phyloP scores from a whole-genome alignment of 2,888 invertebrate species.

The Scaptomyza parva region DNA sequence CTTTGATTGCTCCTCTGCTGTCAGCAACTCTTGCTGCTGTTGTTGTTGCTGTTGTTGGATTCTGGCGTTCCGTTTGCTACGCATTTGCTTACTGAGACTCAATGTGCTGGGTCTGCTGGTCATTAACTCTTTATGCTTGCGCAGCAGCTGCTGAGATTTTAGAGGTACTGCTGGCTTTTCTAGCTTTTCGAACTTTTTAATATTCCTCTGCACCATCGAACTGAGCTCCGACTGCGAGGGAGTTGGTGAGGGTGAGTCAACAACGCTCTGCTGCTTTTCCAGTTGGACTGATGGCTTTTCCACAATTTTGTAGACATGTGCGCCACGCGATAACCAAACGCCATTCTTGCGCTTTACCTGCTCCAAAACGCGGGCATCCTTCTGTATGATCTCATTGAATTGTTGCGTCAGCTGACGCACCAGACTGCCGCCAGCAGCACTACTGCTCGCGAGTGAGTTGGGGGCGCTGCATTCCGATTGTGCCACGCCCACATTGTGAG shows the following conservation, averaged over 20 bases:
- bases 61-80: slow-evolving; percentile 18
- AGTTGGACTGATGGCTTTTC: slow-evolving; percentile 62
- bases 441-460: slow-evolving; percentile 3
- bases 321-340: slow-evolving; percentile 84
- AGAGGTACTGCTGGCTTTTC: slow-evolving; percentile 82
- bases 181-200: slow-evolving; percentile 79
- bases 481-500: slow-evolving; percentile 27
- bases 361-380: slow-evolving; percentile 84
- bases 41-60: slow-evolving; percentile 24
- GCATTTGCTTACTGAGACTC: slow-evolving; percentile 39
- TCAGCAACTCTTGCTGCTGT: slow-evolving; percentile 7
- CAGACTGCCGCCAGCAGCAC: slow-evolving; percentile 84
- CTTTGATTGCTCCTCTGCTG: slow-evolving; percentile 26
- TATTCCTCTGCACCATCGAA: slow-evolving; percentile 81
- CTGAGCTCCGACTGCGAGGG: slow-evolving; percentile 14
- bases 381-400: slow-evolving; percentile 88
- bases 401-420: slow-evolving; percentile 90
- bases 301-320: slow-evolving; percentile 84
- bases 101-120: slow-evolving; percentile 41
- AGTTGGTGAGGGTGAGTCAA: not conserved
- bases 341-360: slow-evolving; percentile 87
- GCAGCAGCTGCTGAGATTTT: slow-evolving; percentile 80
- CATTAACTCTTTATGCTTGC: slow-evolving; percentile 80
- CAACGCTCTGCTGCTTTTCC: slow-evolving; percentile 2
- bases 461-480: slow-evolving; percentile 10